These are phyloP conservation scores for Trichonephila inaurata DNA, from an alignment of 1,140 invertebrate species.

Conservation along the genomic window DNA sequence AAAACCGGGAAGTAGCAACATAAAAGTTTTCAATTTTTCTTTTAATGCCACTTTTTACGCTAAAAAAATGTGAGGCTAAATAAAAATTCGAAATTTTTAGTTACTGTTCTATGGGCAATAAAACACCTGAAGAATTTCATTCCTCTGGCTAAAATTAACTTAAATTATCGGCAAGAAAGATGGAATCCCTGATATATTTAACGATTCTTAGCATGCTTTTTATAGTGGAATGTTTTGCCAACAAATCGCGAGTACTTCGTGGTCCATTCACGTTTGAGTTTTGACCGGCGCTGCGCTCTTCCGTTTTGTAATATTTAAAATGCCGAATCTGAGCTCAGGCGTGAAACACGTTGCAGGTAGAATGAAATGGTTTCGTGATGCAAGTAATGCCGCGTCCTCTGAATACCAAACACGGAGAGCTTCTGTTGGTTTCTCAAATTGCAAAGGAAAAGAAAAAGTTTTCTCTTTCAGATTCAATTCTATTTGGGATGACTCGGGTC, in stretches of 20 bases:
- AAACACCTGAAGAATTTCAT: not conserved
- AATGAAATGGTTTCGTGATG: slow-evolving; percentile 21
- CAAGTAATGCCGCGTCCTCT: not conserved
- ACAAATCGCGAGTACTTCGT: not conserved
- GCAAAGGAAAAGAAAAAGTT: not conserved
- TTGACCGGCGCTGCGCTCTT: not conserved
- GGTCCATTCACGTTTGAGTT: not conserved
- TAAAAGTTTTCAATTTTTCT: too few species aligned
- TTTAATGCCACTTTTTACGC: too few species aligned
- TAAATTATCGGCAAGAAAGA: not conserved
- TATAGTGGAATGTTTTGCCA: not conserved
- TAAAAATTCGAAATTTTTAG: too few species aligned
- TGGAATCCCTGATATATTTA: not conserved
- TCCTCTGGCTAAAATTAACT: not conserved
- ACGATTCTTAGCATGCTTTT: not conserved
- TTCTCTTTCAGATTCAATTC: not conserved
- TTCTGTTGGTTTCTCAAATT: not conserved
- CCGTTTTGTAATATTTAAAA: slow-evolving; percentile 10
- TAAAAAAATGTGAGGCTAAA: too few species aligned
- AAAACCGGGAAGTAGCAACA: too few species aligned
- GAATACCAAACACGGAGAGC: not conserved
- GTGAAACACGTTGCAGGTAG: slow-evolving; percentile 16
- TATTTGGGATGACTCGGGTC: too few species aligned
- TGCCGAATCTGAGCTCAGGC: slow-evolving; percentile 1
- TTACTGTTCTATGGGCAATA: too few species aligned